These are phyloP conservation scores for Microctenopoma lineatum DNA, from an alignment of 2,797 vertebrate species.

Conservation along the genomic window DNA sequence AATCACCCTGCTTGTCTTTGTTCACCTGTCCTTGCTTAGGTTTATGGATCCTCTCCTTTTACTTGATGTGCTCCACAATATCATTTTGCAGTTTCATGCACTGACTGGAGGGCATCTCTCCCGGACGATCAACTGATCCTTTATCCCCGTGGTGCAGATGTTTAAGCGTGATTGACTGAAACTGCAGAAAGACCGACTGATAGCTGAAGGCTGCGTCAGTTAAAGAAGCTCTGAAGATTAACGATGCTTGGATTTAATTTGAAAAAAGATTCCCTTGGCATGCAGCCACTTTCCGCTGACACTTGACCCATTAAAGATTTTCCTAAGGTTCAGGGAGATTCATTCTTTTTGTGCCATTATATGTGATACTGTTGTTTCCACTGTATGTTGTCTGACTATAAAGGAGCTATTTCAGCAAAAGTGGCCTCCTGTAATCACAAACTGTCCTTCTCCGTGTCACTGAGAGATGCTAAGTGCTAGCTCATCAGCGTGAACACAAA, in stretches of 20 bases:
- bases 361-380: neutral
- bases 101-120: constrained; percentile 7
- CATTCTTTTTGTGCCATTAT: neutral
- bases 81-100: constrained; percentile 15
- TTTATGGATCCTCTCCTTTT: constrained; percentile 9
- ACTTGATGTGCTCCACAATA: neutral
- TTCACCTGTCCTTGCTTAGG: too few species aligned
- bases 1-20: too few species aligned
- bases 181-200: constrained; percentile 25
- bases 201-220: constrained; percentile 11
- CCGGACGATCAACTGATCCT: constrained; percentile 24
- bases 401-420: neutral
- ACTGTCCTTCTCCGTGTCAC: neutral
- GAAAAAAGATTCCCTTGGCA: neutral
- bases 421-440: neutral
- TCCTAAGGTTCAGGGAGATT: neutral
- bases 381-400: neutral
- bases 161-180: constrained; percentile 47
- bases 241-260: constrained; percentile 24
- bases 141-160: constrained; percentile 7
- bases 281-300: neutral
- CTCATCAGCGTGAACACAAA: constrained; percentile 32
- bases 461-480: constrained; percentile 15
- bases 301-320: neutral
- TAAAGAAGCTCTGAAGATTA: constrained; percentile 23